phyloP scores from a whole-genome alignment of 1,140 invertebrate species.

The Pachypsylla venusta region DNA sequence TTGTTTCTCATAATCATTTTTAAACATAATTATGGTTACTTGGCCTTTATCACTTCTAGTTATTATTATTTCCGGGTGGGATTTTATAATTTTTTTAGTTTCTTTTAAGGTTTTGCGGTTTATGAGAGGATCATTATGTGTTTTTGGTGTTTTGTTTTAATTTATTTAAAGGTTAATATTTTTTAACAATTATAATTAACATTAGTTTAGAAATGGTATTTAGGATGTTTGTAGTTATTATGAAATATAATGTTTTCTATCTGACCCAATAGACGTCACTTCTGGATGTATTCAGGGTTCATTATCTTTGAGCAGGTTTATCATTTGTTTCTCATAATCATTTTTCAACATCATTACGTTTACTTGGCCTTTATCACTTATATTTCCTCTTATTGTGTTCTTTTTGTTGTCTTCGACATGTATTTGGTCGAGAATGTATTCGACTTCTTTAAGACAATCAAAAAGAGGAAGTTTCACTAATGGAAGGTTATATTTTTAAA shows the following conservation, averaged over 20 bases:
- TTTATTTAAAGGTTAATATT: too few relatives aligned
- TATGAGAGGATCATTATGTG: neutral
- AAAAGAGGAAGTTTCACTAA: neutral
- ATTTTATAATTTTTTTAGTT: neutral
- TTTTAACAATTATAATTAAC: too few relatives aligned
- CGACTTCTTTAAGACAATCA: neutral
- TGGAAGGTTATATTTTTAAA: neutral
- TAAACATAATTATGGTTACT: neutral
- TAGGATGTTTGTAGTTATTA: too few relatives aligned
- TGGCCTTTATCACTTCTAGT: neutral
- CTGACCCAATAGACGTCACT: too few relatives aligned
- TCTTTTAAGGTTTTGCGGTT: neutral
- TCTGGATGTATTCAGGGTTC: too few relatives aligned
- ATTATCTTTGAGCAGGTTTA: too few relatives aligned
- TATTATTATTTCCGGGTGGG: neutral
- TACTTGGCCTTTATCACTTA: neutral
- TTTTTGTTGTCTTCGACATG: neutral
- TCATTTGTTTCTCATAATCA: neutral
- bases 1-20: neutral
- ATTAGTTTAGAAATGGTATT: too few relatives aligned
- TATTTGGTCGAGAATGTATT: neutral
- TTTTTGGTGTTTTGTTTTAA: neutral
- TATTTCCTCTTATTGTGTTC: neutral
- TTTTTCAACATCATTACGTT: neutral
- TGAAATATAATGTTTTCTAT: too few relatives aligned